Percentiles rank a stretch among this genome's conserved stretches.
Conservation (phyloP, 2,888 invertebrate species). For the Linyphia triangularis region DNA sequence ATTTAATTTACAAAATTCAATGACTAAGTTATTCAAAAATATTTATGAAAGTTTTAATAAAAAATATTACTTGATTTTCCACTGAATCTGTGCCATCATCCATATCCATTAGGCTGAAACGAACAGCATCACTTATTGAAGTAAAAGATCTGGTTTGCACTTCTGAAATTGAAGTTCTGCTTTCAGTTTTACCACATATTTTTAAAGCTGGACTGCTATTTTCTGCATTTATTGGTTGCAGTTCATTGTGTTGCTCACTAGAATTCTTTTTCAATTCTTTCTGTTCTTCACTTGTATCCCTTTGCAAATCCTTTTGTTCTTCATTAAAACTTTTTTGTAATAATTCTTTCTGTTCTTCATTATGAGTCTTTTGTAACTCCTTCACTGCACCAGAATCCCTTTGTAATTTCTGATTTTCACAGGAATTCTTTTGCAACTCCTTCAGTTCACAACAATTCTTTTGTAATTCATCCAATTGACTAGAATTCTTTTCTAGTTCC, state of each 20-base stretch:
- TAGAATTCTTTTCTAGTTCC: conserved; percentile 46
- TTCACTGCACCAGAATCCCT: too few species aligned
- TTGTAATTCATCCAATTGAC: too few species aligned
- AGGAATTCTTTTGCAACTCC: too few species aligned
- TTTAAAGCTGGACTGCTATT: conserved; percentile 14
- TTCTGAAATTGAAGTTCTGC: conserved; percentile 42
- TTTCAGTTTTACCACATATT: conserved; percentile 38
- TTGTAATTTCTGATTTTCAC: too few species aligned
- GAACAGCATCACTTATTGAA: conserved; percentile 74
- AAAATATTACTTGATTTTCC: conserved; percentile 68
- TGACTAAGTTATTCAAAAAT: neutral
- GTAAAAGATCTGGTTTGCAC: conserved; percentile 70
- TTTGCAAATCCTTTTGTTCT: neutral
- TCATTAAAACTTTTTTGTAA: neutral
- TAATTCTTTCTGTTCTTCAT: neutral
- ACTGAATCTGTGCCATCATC: conserved; percentile 72
- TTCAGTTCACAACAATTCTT: too few species aligned
- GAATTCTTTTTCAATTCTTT: neutral
- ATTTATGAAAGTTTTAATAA: neutral
- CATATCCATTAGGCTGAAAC: conserved; percentile 75
- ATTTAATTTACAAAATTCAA: neutral
- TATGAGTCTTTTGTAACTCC: neutral
- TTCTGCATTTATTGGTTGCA: conserved; percentile 49
- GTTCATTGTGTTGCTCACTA: conserved; percentile 40
- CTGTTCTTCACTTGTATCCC: neutral